phyloP scores from a whole-genome alignment of 1,140 invertebrate species.

The Sweltsa coloradensis region DNA sequence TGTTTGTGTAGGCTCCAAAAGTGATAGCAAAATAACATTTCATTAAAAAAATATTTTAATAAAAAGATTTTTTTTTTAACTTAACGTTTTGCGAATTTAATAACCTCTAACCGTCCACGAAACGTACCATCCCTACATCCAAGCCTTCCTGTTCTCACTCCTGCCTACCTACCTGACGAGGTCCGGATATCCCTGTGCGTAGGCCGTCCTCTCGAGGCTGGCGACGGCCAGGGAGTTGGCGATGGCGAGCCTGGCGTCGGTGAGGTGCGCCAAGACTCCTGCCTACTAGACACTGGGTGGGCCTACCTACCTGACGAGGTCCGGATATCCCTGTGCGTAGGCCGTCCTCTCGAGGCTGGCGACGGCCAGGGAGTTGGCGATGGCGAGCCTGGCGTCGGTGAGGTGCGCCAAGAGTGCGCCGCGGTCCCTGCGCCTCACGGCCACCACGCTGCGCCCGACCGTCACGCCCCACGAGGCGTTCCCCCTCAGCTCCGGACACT shows the following conservation, averaged over 20 bases:
- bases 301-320: slow-evolving; percentile 60
- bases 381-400: slow-evolving; percentile 34
- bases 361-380: slow-evolving; percentile 52
- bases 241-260: too few species aligned
- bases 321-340: slow-evolving; percentile 69
- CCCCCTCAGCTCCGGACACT: slow-evolving; percentile 33
- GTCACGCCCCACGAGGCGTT: slow-evolving; percentile 38
- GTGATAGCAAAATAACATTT: too few species aligned
- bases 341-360: slow-evolving; percentile 48
- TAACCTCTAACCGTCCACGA: too few species aligned
- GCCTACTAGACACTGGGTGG: too few species aligned
- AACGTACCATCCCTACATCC: too few species aligned
- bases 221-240: slow-evolving; percentile 48
- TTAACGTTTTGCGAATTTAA: too few species aligned
- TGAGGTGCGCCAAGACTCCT: too few species aligned
- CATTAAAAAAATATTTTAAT: too few species aligned
- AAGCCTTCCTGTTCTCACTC: too few species aligned
- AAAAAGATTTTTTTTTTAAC: too few species aligned
- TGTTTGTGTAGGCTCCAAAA: too few species aligned
- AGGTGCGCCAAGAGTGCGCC: slow-evolving; percentile 31
- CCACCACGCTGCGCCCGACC: slow-evolving; percentile 42
- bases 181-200: slow-evolving; percentile 67
- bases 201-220: slow-evolving; percentile 52
- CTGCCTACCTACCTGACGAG: slow-evolving; percentile 60
- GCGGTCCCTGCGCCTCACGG: slow-evolving; percentile 32